phyloP scores from a whole-genome alignment of 1,140 invertebrate genomes.

The Battus philenor region DNA sequence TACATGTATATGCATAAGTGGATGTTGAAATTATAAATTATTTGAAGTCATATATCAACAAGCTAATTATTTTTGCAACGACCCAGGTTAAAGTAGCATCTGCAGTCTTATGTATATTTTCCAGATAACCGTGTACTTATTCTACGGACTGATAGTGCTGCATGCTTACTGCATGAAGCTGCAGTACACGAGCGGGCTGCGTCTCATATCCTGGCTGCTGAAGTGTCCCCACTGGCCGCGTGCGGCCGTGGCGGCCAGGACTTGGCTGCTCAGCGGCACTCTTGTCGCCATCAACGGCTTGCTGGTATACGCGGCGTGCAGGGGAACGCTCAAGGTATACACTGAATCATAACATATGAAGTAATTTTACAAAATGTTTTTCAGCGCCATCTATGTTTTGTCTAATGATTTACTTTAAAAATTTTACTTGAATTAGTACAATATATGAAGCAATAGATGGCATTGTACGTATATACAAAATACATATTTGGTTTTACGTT shows the following conservation, averaged over 20 bases:
- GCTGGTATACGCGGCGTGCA: conserved; percentile 50
- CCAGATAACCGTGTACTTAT: conserved; percentile 48
- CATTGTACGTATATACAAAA: too few species aligned
- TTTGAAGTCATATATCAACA: too few species aligned
- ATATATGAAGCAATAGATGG: too few species aligned
- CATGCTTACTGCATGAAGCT: conserved; percentile 65
- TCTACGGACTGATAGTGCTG: conserved; percentile 51
- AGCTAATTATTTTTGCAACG: too few species aligned
- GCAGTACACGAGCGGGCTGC: conserved; percentile 55
- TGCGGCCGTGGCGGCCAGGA: conserved; percentile 23
- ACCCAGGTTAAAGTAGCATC: too few species aligned
- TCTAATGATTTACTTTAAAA: too few species aligned
- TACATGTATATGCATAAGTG: too few species aligned
- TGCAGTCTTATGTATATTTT: too few species aligned
- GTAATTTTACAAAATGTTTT: neutral
- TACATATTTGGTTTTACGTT: too few species aligned
- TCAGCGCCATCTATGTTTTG: neutral
- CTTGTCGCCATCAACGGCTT: conserved; percentile 47
- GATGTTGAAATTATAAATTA: too few species aligned
- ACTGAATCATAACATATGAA: too few species aligned
- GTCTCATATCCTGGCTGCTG: conserved; percentile 44
- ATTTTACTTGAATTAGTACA: too few species aligned
- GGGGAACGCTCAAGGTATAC: conserved; percentile 48
- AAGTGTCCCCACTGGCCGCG: conserved; percentile 46
- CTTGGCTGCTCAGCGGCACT: conserved; percentile 45